Percentiles rank a stretch among this genome's conserved stretches.
Conservation (phyloP, 1,140 invertebrate species). For the Berghia stephanieae region DNA sequence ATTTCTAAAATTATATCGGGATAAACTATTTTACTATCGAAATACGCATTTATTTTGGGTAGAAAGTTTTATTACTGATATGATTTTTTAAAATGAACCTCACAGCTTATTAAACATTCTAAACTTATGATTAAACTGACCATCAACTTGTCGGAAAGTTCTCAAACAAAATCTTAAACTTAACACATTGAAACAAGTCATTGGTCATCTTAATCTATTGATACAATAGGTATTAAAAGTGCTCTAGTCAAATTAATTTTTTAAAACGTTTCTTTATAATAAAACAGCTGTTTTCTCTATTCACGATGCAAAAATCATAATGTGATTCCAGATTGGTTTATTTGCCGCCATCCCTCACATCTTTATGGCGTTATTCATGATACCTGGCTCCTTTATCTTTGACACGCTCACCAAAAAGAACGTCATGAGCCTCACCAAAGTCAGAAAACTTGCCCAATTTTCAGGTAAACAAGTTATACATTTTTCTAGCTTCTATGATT, state of each 20-base stretch:
- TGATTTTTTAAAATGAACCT: too few relatives aligned
- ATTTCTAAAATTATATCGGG: too few relatives aligned
- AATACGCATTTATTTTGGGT: too few relatives aligned
- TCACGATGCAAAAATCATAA: too few relatives aligned
- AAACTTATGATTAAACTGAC: too few relatives aligned
- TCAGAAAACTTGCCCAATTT: constrained; percentile 42
- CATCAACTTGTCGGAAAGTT: too few relatives aligned
- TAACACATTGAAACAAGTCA: neutral
- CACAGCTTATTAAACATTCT: too few relatives aligned
- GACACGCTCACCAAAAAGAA: constrained; percentile 34
- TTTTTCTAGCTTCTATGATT: neutral
- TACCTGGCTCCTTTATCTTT: constrained; percentile 36
- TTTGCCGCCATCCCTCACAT: constrained; percentile 38
- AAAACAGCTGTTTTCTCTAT: too few relatives aligned
- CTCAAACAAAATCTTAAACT: neutral
- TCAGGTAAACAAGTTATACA: too few relatives aligned
- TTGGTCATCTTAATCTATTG: neutral
- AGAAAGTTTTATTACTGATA: too few relatives aligned
- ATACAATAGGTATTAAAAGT: neutral
- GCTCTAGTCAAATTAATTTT: neutral
- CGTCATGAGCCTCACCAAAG: constrained; percentile 34
- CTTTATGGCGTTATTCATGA: constrained; percentile 42
- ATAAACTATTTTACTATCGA: too few relatives aligned
- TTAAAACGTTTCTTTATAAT: too few relatives aligned
- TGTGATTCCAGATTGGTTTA: constrained; percentile 39